Evolutionary conservation across 2,888 invertebrate species (phyloP).

Genomic region (Keiferia lycopersicella): DNA sequence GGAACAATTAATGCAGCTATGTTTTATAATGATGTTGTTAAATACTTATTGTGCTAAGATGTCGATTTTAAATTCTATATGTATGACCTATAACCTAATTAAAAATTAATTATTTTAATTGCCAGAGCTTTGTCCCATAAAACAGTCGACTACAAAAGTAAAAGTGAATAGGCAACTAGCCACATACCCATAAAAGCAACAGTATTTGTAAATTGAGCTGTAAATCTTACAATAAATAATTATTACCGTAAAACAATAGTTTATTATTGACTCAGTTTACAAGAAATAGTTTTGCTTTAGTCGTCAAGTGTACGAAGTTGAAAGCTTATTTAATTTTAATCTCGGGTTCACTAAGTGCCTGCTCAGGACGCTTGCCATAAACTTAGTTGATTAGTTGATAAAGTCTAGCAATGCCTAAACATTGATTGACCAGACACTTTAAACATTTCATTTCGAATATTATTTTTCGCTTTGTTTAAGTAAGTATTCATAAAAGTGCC

Average conservation of each 20-base stretch:
- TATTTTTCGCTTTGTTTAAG: too few species aligned
- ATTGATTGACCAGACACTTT: not conserved
- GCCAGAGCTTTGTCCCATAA: not conserved
- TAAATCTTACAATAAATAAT: too few species aligned
- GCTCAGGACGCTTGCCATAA: not conserved
- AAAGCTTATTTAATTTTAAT: not conserved
- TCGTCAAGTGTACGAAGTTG: not conserved
- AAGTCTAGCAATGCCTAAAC: not conserved
- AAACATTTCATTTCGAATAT: too few species aligned
- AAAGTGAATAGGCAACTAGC: not conserved
- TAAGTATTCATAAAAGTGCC: too few species aligned
- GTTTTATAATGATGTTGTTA: not conserved
- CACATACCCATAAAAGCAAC: not conserved
- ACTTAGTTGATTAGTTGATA: not conserved
- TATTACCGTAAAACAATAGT: too few species aligned
- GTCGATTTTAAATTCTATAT: not conserved
- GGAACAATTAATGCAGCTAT: conserved; percentile 1
- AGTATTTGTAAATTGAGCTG: too few species aligned
- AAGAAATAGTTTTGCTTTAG: not conserved
- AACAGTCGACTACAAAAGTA: not conserved
- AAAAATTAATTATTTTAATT: not conserved
- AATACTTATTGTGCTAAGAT: not conserved
- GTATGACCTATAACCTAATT: not conserved
- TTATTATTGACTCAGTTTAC: not conserved
- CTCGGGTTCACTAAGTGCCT: conserved; percentile 6